Percentiles rank a stretch among this genome's conserved stretches.
Conservation (phyloP, 2,113 vertebrate genomes). For the Prionailurus bengalensis region DNA sequence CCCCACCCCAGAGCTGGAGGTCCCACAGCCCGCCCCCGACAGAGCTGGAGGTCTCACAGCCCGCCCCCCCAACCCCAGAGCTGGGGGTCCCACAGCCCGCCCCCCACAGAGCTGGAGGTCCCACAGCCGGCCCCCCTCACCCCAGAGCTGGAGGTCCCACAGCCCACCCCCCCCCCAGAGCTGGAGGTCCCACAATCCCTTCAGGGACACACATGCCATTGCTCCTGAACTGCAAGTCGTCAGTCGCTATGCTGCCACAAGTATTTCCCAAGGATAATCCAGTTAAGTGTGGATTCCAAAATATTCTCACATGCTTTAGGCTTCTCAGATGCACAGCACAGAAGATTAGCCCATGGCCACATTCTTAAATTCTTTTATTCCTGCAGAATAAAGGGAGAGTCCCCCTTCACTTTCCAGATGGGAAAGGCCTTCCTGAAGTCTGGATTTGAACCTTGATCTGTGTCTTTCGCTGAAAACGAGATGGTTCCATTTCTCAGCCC, state of each 20-base stretch:
- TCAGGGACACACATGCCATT: background rate
- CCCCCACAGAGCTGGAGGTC: no score
- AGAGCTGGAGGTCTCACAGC: no score
- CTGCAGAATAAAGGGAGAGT: background rate
- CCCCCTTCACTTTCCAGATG: no score
- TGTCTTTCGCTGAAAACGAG: background rate
- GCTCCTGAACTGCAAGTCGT: no score
- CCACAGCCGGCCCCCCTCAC: no score
- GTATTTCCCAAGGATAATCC: background rate
- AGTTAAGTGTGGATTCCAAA: background rate
- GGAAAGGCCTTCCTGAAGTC: no score
- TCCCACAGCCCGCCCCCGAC: no score
- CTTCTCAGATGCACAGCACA: background rate
- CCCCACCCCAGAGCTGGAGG: rapidly evolving
- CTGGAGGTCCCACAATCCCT: no score
- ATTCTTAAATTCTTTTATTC: background rate
- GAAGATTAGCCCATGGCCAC: background rate
- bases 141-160: no score
- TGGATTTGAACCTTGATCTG: background rate
- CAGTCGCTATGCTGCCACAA: background rate
- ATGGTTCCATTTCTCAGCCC: background rate
- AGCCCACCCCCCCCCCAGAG: rapidly evolving
- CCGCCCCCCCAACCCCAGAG: no score
- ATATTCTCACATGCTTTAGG: background rate
- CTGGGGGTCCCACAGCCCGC: no score